These are phyloP conservation scores for Merluccius polli DNA, from an alignment of 2,797 vertebrate genomes.

Conservation along the genomic window DNA sequence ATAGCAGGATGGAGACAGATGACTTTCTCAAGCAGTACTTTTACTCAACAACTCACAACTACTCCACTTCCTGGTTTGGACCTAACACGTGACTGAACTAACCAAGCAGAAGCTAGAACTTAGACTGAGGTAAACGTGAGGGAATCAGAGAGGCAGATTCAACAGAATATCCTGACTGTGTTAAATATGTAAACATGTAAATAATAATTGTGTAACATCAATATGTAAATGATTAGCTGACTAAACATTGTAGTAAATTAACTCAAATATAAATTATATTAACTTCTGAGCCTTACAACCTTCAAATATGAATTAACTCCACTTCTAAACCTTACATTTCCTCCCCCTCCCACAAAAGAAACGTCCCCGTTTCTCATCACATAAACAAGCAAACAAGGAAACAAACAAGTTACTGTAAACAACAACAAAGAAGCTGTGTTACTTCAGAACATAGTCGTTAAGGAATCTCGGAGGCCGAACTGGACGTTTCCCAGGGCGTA, in stretches of 20 bases:
- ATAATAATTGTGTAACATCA: no score
- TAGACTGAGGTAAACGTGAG: no score
- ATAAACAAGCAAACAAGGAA: neutral
- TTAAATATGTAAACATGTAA: no score
- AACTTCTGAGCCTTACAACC: no score
- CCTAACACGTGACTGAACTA: neutral
- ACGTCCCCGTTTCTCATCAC: neutral
- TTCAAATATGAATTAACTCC: no score
- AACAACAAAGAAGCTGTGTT: neutral
- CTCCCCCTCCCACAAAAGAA: neutral
- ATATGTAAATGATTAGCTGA: no score
- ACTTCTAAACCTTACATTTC: slow-evolving; percentile 1
- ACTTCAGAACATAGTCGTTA: no score
- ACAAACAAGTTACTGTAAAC: no score
- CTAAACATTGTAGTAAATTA: no score
- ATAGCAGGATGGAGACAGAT: neutral
- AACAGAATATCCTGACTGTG: no score
- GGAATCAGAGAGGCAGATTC: no score
- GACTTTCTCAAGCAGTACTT: neutral
- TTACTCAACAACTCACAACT: neutral
- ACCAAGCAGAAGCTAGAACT: neutral
- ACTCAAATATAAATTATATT: neutral
- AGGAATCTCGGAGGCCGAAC: neutral
- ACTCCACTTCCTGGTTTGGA: neutral
- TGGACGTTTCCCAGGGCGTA: no score